These are phyloP conservation scores for Margarornis squamiger DNA, from an alignment of 2,797 vertebrate genomes.

Conservation along the genomic window DNA sequence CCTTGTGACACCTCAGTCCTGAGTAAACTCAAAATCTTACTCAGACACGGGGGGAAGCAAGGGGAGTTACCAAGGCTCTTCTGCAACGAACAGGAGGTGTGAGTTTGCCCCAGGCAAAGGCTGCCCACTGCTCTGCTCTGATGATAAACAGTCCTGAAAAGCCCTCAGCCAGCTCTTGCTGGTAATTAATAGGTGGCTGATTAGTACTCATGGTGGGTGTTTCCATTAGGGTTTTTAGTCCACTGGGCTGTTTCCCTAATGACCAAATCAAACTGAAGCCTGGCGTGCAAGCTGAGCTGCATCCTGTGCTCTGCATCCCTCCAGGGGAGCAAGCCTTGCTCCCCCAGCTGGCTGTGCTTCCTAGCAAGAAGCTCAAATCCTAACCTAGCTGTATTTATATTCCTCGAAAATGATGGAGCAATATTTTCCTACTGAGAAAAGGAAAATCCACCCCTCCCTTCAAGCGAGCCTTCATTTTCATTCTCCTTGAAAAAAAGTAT, in stretches of 20 bases:
- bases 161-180: neutral
- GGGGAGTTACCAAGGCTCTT: neutral
- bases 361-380: neutral
- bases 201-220: neutral
- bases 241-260: neutral
- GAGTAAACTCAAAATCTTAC: neutral
- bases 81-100: neutral
- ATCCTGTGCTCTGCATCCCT: neutral
- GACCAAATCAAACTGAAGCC: neutral
- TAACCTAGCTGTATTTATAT: neutral
- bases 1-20: neutral
- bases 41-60: neutral
- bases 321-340: neutral
- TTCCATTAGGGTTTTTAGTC: neutral
- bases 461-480: neutral
- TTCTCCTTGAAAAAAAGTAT: neutral
- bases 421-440: constrained; percentile 10
- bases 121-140: neutral
- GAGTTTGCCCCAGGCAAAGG: neutral
- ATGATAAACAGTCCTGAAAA: neutral
- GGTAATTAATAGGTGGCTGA: constrained; percentile 1
- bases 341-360: accelerated
- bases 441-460: neutral
- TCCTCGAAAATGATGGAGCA: neutral
- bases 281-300: neutral